These are phyloP conservation scores for Cuculus canorus DNA, from an alignment of 2,797 vertebrate species.

Conservation along the genomic window DNA sequence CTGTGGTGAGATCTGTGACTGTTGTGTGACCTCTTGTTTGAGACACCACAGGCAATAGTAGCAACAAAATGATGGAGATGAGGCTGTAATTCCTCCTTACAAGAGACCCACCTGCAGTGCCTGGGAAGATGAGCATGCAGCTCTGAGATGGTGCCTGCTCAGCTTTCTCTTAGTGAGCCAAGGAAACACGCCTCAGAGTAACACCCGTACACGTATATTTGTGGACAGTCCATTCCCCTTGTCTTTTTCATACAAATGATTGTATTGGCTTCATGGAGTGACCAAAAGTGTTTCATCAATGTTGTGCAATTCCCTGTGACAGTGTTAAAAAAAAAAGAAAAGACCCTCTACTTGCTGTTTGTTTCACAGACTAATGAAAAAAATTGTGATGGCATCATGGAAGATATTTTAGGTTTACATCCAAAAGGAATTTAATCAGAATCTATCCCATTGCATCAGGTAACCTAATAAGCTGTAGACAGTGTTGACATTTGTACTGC, in stretches of 20 bases:
- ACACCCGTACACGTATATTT: neutral
- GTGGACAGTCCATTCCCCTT: neutral
- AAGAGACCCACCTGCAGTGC: fast-evolving
- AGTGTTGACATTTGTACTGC: neutral
- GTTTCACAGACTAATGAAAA: neutral
- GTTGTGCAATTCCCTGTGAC: neutral
- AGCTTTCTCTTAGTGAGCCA: neutral
- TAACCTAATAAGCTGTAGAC: neutral
- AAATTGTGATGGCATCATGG: neutral
- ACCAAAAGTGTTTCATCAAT: neutral
- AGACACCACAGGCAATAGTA: neutral
- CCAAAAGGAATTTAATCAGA: neutral
- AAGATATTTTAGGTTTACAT: neutral
- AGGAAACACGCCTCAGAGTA: neutral
- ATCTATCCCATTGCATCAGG: neutral
- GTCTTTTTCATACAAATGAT: neutral
- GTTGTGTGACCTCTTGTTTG: neutral
- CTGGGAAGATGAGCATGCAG: fast-evolving
- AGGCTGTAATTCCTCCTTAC: neutral
- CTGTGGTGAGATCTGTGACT: neutral
- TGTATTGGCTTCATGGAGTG: neutral
- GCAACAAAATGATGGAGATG: neutral
- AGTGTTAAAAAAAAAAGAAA: neutral
- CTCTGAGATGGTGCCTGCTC: too few species aligned
- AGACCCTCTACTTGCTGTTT: neutral